Conservation (phyloP, 2,113 vertebrate genomes). For the Erinaceus europaeus region DNA sequence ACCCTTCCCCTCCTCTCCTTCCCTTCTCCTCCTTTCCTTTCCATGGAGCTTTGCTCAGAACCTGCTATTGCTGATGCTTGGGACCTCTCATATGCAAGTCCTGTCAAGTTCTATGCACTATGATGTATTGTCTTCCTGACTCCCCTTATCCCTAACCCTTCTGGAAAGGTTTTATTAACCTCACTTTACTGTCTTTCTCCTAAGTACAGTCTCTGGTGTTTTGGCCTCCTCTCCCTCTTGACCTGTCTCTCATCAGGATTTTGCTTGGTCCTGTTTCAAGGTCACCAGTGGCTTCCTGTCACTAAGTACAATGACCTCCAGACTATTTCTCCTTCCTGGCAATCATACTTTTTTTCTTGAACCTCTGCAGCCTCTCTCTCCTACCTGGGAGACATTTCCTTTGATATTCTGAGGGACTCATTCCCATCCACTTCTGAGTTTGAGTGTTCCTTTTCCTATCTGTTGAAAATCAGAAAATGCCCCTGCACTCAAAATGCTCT, state of each 20-base stretch:
- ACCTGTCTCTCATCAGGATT: not conserved
- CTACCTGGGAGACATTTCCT: not conserved
- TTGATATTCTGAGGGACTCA: not conserved
- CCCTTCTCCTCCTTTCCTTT: not conserved
- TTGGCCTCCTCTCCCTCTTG: not conserved
- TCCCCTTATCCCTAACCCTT: not conserved
- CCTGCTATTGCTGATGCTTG: too few relatives aligned
- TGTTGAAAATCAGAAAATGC: not conserved
- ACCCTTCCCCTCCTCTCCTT: not conserved
- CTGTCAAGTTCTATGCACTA: too few relatives aligned
- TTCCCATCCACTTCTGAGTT: not conserved
- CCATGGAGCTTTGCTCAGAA: too few relatives aligned
- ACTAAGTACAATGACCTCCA: not conserved
- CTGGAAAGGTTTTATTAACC: not conserved
- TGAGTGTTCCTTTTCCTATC: not conserved
- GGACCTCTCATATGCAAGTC: too few relatives aligned
- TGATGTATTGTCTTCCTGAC: too few relatives aligned
- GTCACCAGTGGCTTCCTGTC: not conserved
- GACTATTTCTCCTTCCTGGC: not conserved
- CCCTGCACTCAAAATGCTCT: not conserved
- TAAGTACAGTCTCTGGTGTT: not conserved
- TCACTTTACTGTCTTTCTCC: not conserved
- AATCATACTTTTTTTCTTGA: not conserved
- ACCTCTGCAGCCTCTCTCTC: not conserved
- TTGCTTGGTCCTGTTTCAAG: not conserved